Base-by-base conservation (phyloP, 92 coral and sea anemone species). In the Virgularia gustaviana region DNA sequence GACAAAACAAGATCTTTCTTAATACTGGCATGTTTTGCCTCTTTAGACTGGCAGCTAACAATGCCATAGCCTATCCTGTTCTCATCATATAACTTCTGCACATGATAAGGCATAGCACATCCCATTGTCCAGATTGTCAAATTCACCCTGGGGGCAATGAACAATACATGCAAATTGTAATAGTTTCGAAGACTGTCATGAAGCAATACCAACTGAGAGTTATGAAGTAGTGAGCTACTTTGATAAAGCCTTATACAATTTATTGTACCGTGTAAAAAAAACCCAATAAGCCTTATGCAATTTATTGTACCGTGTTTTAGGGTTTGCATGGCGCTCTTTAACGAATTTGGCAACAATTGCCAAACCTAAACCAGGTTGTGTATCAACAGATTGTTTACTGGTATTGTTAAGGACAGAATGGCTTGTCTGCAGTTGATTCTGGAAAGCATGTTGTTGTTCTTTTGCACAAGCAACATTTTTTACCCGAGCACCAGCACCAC, bases 71-170 rank as follows among this genome's bases (percentile, higher is more conserved):
- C 80, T 25, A 73, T 65, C 47, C 47, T 75, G 31, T 62, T 64
- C 38, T 57, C 51, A 19, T 62, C 39, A 57, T 62, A 62, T 71
- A 83, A 57, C 36, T 57, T 63, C 53, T 64, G 23, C 11, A 78
- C 79, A 71, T 83, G 83, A 55, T 77, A 83, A 11, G 87, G 87
- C 41, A 83, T 54, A 61, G 79, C 87, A 62, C 78, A 71, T 32
- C 67, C 83, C 13, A 83, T 37, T 2, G 87, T 70, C 83, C 79
- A 77, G 27, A 80, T 73, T 6, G 71, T 70, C 34, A 80, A 52
- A 32, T 73, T 64, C 20, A 80, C 80, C 55, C 67, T 3, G 30
- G 54, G 35, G 56, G 66, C 51, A 78, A 77, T 59, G 64, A 83
- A 71, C 36, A 83, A 42, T 45, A 41, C 73, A 34, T 41, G 47